Evolutionary conservation across 2,797 vertebrate genomes (phyloP).

Genomic region (Oophaga sylvatica): DNA sequence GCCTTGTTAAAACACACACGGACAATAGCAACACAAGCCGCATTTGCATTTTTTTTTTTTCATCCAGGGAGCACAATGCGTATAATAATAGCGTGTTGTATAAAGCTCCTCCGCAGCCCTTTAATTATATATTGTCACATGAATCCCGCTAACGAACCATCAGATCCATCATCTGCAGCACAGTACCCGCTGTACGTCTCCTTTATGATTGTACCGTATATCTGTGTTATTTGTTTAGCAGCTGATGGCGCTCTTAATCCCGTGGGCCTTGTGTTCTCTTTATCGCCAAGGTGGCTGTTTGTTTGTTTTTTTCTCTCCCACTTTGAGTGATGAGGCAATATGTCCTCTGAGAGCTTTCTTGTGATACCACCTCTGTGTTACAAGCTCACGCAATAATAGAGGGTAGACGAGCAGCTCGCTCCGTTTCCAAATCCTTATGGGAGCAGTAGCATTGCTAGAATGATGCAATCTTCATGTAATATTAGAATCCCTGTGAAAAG

Average conservation of each 20-base stretch:
- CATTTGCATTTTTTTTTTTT: slow-evolving; percentile 19
- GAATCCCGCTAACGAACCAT: neutral
- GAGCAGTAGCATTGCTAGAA: neutral
- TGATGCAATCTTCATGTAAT: slow-evolving; percentile 22
- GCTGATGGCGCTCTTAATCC: neutral
- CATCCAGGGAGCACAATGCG: neutral
- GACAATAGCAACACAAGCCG: slow-evolving; percentile 9
- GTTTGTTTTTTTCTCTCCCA: slow-evolving; percentile 62
- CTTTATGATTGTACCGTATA: neutral
- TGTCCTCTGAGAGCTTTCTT: slow-evolving; percentile 54
- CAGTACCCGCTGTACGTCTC: neutral
- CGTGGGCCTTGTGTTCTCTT: slow-evolving; percentile 42
- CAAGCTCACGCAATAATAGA: slow-evolving; percentile 37
- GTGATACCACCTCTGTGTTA: slow-evolving; percentile 8
- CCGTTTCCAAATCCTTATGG: neutral
- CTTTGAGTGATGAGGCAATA: slow-evolving; percentile 45
- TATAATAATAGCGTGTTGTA: slow-evolving; percentile 27
- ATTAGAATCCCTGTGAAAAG: neutral
- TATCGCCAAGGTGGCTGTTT: slow-evolving; percentile 58
- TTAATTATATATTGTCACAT: slow-evolving; percentile 15
- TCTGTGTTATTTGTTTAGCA: slow-evolving; percentile 15
- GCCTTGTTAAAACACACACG: neutral
- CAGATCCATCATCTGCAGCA: neutral
- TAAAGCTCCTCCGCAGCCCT: neutral
- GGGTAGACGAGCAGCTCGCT: neutral